These are phyloP conservation scores for Myioborus miniatus DNA, from an alignment of 2,797 vertebrate species.

Conservation along the genomic window DNA sequence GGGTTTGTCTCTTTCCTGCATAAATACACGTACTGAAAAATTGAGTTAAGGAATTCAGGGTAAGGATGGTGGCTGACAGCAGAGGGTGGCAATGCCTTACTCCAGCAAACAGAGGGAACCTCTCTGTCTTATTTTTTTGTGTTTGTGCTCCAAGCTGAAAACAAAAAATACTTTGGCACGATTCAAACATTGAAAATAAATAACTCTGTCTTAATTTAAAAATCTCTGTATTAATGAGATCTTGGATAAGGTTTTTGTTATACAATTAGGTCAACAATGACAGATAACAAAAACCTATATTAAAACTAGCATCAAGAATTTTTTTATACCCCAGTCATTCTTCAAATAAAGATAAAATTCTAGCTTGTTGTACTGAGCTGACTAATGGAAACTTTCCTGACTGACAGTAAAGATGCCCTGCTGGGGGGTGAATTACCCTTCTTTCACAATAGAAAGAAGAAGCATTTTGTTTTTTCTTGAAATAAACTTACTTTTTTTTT, in stretches of 20 bases:
- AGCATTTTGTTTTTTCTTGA: not conserved
- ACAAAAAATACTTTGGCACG: not conserved
- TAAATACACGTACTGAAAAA: not conserved
- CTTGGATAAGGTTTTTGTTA: not conserved
- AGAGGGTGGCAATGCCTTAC: not conserved
- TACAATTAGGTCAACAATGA: not conserved
- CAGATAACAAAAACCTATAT: not conserved
- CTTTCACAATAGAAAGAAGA: not conserved
- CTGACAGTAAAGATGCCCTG: not conserved
- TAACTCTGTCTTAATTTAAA: not conserved
- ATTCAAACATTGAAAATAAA: conserved; percentile 1
- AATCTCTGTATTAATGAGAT: not conserved
- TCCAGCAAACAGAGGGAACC: not conserved
- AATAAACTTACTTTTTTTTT: not conserved
- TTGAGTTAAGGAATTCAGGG: not conserved
- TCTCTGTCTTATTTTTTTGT: not conserved
- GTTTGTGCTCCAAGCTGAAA: not conserved
- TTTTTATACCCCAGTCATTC: not conserved
- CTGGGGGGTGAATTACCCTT: not conserved
- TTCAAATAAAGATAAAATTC: not conserved
- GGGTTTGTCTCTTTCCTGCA: not conserved
- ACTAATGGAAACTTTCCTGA: not conserved
- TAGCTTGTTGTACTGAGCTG: not conserved
- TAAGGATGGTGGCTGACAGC: not conserved
- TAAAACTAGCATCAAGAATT: not conserved